These are phyloP conservation scores for Takifugu ocellatus DNA, from an alignment of 2,797 vertebrate species.

Conservation along the genomic window DNA sequence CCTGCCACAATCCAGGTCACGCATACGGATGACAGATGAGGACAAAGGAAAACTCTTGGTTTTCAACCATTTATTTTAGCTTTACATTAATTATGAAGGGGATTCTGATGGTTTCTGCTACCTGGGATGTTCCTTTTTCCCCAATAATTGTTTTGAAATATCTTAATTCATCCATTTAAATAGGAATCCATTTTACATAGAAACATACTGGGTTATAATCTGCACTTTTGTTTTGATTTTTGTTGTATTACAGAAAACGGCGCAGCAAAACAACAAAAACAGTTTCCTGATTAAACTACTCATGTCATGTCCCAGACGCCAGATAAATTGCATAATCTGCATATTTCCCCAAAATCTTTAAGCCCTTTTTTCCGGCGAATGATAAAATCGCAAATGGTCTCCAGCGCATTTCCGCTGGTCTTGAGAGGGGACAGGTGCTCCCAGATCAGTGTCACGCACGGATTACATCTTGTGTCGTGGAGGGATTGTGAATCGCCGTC, in stretches of 20 bases:
- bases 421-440: slow-evolving; percentile 69
- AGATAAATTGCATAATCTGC: slow-evolving; percentile 20
- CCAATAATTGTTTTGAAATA: too few species aligned
- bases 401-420: slow-evolving; percentile 34
- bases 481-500: slow-evolving; percentile 61
- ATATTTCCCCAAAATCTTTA: slow-evolving; percentile 15
- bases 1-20: slow-evolving; percentile 64
- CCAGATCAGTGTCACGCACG: slow-evolving; percentile 69
- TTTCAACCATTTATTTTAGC: slow-evolving; percentile 4
- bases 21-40: slow-evolving; percentile 28
- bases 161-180: too few species aligned
- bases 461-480: slow-evolving; percentile 68
- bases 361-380: slow-evolving; percentile 13
- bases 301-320: background rate
- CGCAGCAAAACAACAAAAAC: slow-evolving; percentile 1
- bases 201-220: too few species aligned
- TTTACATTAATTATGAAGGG: too few species aligned
- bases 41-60: slow-evolving; percentile 16
- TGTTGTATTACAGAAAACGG: slow-evolving; percentile 5
- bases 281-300: background rate
- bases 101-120: too few species aligned
- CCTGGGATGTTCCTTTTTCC: too few species aligned
- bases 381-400: slow-evolving; percentile 15
- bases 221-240: too few species aligned
- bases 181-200: too few species aligned